These are phyloP conservation scores for Cygnus atratus DNA, from an alignment of 2,113 vertebrate species.

Conservation along the genomic window DNA sequence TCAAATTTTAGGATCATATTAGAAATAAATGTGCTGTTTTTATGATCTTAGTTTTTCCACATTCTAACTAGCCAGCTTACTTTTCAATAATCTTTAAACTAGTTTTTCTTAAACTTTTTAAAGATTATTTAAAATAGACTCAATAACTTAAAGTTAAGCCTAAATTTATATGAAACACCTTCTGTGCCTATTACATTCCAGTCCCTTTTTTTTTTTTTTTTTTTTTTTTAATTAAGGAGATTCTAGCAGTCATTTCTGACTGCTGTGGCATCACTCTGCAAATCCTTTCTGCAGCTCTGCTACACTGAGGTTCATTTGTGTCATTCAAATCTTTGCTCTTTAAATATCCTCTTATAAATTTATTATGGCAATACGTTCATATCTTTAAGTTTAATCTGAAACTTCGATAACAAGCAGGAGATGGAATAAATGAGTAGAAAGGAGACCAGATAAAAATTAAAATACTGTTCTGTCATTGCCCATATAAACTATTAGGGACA, in stretches of 20 bases:
- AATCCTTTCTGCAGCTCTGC: constrained; percentile 59
- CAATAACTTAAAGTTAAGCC: constrained; percentile 66
- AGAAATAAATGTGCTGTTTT: neutral
- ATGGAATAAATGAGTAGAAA: constrained; percentile 71
- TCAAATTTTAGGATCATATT: neutral
- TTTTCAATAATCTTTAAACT: constrained; percentile 63
- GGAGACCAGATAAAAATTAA: constrained; percentile 71
- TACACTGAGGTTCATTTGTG: constrained; percentile 70
- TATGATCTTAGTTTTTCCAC: neutral
- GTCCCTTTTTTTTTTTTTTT: neutral
- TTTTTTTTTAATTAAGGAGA: constrained; percentile 65
- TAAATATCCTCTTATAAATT: constrained; percentile 78
- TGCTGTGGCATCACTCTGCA: constrained; percentile 62
- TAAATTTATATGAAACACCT: constrained; percentile 61
- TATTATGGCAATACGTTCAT: constrained; percentile 73
- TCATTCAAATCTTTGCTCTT: constrained; percentile 77
- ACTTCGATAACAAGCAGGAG: constrained; percentile 71
- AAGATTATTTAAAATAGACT: constrained; percentile 56
- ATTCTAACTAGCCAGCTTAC: constrained; percentile 7
- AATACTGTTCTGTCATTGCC: constrained; percentile 57
- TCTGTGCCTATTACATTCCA: constrained; percentile 11
- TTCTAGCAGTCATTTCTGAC: constrained; percentile 68
- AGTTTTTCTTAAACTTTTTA: constrained; percentile 52
- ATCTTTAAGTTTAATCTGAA: constrained; percentile 76
- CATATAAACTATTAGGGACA: constrained; percentile 49